Percentiles rank a stretch among this genome's conserved stretches.
Conservation (phyloP, 2,888 invertebrate species). For the Thalpophila matura region DNA sequence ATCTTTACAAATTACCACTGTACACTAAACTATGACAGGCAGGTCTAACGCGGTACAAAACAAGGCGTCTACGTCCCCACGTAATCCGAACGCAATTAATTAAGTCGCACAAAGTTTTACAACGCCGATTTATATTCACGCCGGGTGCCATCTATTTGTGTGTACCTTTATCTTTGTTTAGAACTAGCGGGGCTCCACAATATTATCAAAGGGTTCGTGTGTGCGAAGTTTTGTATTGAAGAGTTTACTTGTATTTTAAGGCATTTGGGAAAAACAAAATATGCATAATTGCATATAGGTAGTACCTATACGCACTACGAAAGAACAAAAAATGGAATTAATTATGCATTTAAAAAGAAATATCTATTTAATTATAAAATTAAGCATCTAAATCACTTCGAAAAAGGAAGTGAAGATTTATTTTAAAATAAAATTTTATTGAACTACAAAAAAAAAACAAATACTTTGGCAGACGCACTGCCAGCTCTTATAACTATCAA, state of each 20-base stretch:
- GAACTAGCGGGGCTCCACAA: constrained; percentile 40
- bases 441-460: too few species aligned
- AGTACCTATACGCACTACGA: too few species aligned
- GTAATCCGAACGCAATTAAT: constrained; percentile 86
- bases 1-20: neutral
- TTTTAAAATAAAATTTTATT: too few species aligned
- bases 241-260: neutral
- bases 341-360: too few species aligned
- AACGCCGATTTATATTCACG: constrained; percentile 83
- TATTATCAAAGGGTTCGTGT: constrained; percentile 23
- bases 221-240: constrained; percentile 5
- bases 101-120: constrained; percentile 81
- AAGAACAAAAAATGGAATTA: too few species aligned
- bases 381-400: neutral
- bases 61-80: constrained; percentile 55
- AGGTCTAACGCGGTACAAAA: constrained; percentile 41
- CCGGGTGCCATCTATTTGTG: constrained; percentile 72
- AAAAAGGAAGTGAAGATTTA: too few species aligned
- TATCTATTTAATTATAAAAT: too few species aligned
- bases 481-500: too few species aligned
- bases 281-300: too few species aligned
- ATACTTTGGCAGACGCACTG: too few species aligned
- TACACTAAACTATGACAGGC: constrained; percentile 26
- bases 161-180: constrained; percentile 70
- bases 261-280: too few species aligned